Conservation (phyloP, 2,888 invertebrate genomes). For the Xestia xanthographa region DNA sequence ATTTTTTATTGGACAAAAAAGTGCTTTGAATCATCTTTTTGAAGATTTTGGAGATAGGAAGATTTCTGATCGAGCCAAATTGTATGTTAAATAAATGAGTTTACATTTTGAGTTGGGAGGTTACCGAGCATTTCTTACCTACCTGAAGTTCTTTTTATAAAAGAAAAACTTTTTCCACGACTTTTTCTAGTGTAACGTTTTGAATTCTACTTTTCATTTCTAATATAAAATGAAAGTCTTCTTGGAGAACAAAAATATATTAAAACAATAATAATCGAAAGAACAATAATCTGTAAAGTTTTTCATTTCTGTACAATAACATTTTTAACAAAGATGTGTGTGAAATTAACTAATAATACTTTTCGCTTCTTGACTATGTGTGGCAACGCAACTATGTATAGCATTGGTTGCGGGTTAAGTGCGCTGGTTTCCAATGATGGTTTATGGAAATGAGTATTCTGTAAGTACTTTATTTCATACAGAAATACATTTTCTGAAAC, state of each 20-base stretch:
- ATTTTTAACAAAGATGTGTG: neutral
- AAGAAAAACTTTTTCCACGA: too few relatives aligned
- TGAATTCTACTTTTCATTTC: neutral
- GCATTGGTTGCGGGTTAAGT: neutral
- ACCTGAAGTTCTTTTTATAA: neutral
- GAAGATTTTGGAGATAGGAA: neutral
- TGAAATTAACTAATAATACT: neutral
- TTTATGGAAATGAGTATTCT: neutral
- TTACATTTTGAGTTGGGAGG: neutral
- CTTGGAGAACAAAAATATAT: neutral
- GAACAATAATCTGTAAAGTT: too few relatives aligned
- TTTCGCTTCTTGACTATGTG: neutral
- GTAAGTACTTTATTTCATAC: neutral
- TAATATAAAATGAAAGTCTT: neutral
- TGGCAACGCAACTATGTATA: too few relatives aligned
- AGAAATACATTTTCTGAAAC: neutral
- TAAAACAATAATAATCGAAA: neutral
- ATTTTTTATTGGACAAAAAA: constrained; percentile 5
- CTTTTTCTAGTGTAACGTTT: neutral
- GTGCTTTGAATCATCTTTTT: constrained; percentile 8
- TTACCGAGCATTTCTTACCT: neutral
- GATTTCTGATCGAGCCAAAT: neutral
- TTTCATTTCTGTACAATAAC: too few relatives aligned
- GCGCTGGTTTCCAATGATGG: neutral
- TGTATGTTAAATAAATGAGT: neutral